Conservation (phyloP, 2,113 vertebrate genomes). For the Brienomyrus longianalis region DNA sequence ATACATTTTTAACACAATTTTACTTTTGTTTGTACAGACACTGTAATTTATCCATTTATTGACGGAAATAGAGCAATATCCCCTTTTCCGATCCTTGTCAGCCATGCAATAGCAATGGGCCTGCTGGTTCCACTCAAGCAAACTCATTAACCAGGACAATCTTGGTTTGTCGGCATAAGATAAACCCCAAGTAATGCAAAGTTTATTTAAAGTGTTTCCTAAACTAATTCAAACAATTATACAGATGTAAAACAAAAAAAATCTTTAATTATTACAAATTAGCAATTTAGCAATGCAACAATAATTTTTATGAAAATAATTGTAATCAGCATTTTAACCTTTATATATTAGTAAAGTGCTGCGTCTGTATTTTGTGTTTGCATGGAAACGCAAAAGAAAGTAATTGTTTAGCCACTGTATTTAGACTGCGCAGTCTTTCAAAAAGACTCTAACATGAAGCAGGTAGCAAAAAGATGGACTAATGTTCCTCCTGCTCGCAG, state of each 20-base stretch:
- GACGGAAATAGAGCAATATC: background rate
- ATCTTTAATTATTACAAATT: background rate
- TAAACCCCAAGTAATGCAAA: background rate
- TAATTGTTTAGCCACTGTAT: background rate
- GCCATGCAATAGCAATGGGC: background rate
- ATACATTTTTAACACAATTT: constrained; percentile 15
- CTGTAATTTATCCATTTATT: constrained; percentile 5
- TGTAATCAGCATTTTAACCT: background rate
- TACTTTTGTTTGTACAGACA: constrained; percentile 12
- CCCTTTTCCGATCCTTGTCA: background rate
- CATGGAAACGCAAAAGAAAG: background rate
- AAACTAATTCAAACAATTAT: background rate
- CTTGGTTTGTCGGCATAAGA: background rate
- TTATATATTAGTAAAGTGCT: background rate
- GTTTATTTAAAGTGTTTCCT: background rate
- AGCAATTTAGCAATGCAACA: background rate
- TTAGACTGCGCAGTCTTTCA: background rate
- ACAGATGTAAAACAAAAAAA: background rate
- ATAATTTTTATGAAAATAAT: background rate
- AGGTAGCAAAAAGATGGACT: background rate
- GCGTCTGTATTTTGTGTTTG: background rate
- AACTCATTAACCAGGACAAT: background rate
- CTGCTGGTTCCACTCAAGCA: background rate
- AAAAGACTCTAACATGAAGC: background rate
- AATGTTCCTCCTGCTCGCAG: no score